phyloP scores from a whole-genome alignment of 2,113 vertebrate species.

The Donacobius atricapilla region DNA sequence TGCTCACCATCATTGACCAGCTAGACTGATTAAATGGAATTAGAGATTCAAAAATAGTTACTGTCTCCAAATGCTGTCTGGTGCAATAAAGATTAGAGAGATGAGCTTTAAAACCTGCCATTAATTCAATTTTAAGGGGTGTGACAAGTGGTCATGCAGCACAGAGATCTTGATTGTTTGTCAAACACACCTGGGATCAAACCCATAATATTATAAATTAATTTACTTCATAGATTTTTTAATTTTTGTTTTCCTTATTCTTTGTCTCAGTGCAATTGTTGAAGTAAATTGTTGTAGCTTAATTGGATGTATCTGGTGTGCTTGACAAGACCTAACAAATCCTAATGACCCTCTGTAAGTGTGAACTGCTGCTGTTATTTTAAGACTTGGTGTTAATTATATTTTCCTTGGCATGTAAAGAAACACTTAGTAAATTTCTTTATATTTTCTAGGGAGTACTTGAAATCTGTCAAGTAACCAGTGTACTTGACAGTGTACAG shows the following conservation, averaged over 20 bases:
- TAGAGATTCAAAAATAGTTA: conserved; percentile 70
- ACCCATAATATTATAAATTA: neutral
- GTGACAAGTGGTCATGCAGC: neutral
- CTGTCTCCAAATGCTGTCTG: conserved; percentile 52
- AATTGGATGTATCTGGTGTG: neutral
- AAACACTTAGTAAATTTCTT: neutral
- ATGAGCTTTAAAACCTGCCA: conserved; percentile 29
- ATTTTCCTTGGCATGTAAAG: neutral
- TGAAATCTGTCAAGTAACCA: neutral
- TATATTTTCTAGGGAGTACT: neutral
- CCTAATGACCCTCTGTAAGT: neutral
- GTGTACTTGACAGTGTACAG: too few relatives aligned
- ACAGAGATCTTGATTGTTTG: neutral
- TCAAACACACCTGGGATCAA: neutral
- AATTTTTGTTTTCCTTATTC: neutral
- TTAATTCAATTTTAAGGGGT: neutral
- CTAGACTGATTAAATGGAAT: conserved; percentile 67
- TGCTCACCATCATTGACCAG: conserved; percentile 36
- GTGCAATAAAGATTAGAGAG: conserved; percentile 56
- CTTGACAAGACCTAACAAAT: neutral
- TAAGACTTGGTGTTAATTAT: neutral
- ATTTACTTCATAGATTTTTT: neutral
- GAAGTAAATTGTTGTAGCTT: neutral
- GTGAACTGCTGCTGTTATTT: neutral
- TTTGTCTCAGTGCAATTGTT: neutral